Evolutionary conservation across 1,140 invertebrate genomes (phyloP), one percentile per base, ranked within the genome.

Genomic region (Orchesella cincta): DNA sequence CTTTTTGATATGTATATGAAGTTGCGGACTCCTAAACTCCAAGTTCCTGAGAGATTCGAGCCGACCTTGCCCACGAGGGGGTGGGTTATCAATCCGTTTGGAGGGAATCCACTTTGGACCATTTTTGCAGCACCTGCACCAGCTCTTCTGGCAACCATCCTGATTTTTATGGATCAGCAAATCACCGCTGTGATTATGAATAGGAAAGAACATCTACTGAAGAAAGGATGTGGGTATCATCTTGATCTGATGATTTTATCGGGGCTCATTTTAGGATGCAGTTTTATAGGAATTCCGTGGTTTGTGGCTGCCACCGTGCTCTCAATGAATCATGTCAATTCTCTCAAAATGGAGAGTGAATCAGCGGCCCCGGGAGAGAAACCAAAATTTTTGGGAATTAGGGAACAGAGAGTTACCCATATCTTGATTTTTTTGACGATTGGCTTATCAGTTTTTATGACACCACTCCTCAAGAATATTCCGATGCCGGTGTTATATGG

Each of bases 401-500:
- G 86, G 82, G 86, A 87, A 78, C 86, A 87, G 73, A 75, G 86
- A 14, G 75, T 86, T n/a, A 86, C 86, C 0, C 79, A 84, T 52
- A 73, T 87, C 33, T 29, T 84, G 3, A 84, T 86, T 34, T 86
- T 84, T 76, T 51, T 84, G 39, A 81, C 86, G 23, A 84, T 86
- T 46, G 85, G 86, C 12, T 77, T 86, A 14, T 85, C 84, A 16
- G 83, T 86, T 2, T 83, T 86, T 70, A 80, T 86, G 51, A 86
- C 85, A 1, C 80, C 81, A n/a, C 26, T 85, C 33, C 79, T 87
- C 62, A 81, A 78, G 73, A 83, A 85, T 75, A 80, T 81, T 72
- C 80, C 81, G 1, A 90, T 91, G 89, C 88, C 90, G 1, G 89
- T 91, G 3, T 84, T 91, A 33, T 91, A 89, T 84, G 90, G 90